These are phyloP conservation scores for Synanthedon tipuliformis DNA, from an alignment of 2,888 invertebrate species.

Conservation along the genomic window DNA sequence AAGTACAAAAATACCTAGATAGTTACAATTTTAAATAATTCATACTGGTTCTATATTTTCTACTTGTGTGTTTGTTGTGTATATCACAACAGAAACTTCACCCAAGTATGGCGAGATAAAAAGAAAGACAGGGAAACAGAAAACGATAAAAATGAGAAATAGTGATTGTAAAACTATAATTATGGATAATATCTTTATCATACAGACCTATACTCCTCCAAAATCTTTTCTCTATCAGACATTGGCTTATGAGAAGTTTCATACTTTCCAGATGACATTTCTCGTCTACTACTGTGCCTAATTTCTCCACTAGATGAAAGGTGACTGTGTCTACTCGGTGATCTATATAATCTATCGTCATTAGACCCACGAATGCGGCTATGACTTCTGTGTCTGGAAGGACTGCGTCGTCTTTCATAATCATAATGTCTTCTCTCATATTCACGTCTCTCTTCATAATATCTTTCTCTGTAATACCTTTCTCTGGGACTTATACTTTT, in stretches of 20 bases:
- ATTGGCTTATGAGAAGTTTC: constrained; percentile 28
- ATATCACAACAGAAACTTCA: too few relatives aligned
- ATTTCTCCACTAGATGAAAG: constrained; percentile 18
- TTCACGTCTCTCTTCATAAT: constrained; percentile 10
- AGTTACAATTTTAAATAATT: too few relatives aligned
- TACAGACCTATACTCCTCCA: constrained; percentile 50
- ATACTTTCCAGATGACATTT: constrained; percentile 18
- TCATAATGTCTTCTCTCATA: constrained; percentile 33
- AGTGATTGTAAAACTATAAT: too few relatives aligned
- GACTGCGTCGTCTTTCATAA: constrained; percentile 27
- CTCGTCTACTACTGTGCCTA: constrained; percentile 18
- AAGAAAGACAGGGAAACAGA: too few relatives aligned
- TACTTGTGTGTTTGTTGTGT: neutral
- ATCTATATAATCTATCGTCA: constrained; percentile 21
- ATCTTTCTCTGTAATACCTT: constrained; percentile 7
- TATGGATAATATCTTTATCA: neutral
- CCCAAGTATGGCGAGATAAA: neutral
- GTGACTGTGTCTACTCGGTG: constrained; percentile 27
- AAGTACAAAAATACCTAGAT: neutral
- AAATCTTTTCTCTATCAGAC: constrained; percentile 55
- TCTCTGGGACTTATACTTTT: constrained; percentile 12
- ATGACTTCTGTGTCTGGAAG: constrained; percentile 23
- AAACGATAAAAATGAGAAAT: too few relatives aligned
- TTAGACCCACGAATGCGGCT: constrained; percentile 23
- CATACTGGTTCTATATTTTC: neutral